These are phyloP conservation scores for Micromesistius poutassou DNA, from an alignment of 2,797 vertebrate genomes.

Conservation along the genomic window DNA sequence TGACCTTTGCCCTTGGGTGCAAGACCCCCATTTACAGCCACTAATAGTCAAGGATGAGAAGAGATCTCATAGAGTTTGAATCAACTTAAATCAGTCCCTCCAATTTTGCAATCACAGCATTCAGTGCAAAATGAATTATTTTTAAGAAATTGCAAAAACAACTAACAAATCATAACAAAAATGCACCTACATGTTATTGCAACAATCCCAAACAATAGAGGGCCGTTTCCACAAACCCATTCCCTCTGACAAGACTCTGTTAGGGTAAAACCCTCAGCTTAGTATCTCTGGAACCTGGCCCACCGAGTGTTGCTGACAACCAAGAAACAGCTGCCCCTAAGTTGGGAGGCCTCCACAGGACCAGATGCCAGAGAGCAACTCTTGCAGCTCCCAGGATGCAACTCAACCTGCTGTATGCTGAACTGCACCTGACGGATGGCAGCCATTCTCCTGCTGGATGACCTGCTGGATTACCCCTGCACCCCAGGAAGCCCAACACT, in stretches of 20 bases:
- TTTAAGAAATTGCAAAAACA: no score
- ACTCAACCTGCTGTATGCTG: background rate
- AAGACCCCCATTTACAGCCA: background rate
- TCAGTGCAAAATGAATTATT: no score
- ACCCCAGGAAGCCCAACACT: background rate
- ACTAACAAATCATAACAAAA: no score
- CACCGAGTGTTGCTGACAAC: background rate
- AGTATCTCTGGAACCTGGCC: background rate
- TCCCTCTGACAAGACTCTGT: background rate
- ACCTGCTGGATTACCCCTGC: background rate
- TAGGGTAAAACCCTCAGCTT: background rate
- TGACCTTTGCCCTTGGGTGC: no score
- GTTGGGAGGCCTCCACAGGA: background rate
- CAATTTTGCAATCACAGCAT: no score
- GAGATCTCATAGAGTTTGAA: background rate
- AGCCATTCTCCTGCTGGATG: background rate
- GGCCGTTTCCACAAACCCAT: background rate
- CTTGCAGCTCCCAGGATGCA: background rate
- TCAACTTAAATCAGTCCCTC: no score
- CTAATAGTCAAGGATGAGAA: background rate
- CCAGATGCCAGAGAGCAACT: background rate
- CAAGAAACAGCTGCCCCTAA: background rate
- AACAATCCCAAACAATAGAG: background rate
- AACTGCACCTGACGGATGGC: background rate
- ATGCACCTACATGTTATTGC: no score